Conservation (phyloP, 2,888 invertebrate species). For the Embidobia sp. region DNA sequence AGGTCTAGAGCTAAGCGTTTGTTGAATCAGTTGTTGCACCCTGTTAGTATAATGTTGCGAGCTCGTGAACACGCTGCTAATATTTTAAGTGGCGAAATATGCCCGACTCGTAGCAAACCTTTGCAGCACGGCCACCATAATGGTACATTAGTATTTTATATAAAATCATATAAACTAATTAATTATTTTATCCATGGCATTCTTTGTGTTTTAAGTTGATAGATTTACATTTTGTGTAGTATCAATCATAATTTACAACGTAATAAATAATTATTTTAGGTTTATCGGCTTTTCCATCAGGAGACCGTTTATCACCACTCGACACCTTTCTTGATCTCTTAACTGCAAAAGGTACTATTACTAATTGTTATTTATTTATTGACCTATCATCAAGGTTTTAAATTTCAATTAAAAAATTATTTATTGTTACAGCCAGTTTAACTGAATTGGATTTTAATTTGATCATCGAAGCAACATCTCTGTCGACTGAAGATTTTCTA, state of each 20-base stretch:
- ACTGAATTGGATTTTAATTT: constrained; percentile 93
- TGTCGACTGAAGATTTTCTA: constrained; percentile 84
- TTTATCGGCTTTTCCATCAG: constrained; percentile 87
- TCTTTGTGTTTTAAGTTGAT: too few species aligned
- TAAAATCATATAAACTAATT: too few species aligned
- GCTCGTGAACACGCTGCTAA: constrained; percentile 92
- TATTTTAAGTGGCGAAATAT: constrained; percentile 87
- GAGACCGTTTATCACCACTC: constrained; percentile 88
- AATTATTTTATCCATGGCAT: too few species aligned
- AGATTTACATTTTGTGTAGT: too few species aligned
- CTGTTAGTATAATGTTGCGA: constrained; percentile 88
- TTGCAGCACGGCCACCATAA: constrained; percentile 77
- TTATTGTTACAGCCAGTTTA: constrained; percentile 85
- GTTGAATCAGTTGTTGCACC: constrained; percentile 90
- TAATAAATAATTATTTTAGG: constrained; percentile 81
- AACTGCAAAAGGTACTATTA: constrained; percentile 89
- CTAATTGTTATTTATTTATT: not conserved
- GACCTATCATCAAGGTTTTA: not conserved
- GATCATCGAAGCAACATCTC: constrained; percentile 91
- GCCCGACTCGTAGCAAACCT: constrained; percentile 76
- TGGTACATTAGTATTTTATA: constrained; percentile 72
- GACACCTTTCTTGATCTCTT: constrained; percentile 92
- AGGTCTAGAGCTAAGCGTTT: constrained; percentile 90
- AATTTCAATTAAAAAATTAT: not conserved
- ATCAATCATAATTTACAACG: too few species aligned